A percentile compares a stretch with the other conserved stretches of the same genome.
phyloP scores from a whole-genome alignment of 2,113 vertebrate genomes.

The Otis tarda region DNA sequence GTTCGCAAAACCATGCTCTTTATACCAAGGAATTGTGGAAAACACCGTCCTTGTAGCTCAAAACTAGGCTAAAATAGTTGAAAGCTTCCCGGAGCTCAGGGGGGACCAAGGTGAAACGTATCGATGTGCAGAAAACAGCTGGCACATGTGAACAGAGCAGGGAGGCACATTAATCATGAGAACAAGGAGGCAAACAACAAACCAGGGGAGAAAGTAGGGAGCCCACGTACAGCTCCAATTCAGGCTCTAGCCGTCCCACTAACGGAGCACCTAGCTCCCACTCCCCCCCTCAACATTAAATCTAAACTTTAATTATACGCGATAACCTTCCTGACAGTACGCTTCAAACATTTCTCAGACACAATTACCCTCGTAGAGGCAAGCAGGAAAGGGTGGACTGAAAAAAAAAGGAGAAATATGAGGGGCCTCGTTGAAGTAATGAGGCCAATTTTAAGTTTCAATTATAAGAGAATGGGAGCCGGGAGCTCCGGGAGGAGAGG shows the following conservation, averaged over 20 bases:
- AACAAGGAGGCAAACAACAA: slow-evolving; percentile 4
- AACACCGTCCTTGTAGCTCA: neutral
- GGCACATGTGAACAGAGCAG: neutral
- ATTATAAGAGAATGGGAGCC: slow-evolving; percentile 59
- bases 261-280: neutral
- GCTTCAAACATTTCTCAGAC: slow-evolving; percentile 36
- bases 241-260: neutral
- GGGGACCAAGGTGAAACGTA: neutral
- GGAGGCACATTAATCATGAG: neutral
- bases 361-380: slow-evolving; percentile 47
- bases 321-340: slow-evolving; percentile 48
- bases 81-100: neutral
- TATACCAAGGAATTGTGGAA: neutral
- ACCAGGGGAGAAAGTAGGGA: neutral
- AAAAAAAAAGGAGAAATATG: neutral
- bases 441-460: slow-evolving; percentile 74
- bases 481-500: slow-evolving; percentile 36
- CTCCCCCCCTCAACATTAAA: neutral
- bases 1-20: neutral
- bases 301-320: slow-evolving; percentile 40
- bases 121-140: neutral
- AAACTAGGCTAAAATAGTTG: neutral
- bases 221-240: neutral
- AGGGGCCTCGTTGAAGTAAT: slow-evolving; percentile 35
- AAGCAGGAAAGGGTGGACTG: slow-evolving; percentile 10